Base-by-base conservation (phyloP, 2,113 vertebrate species). In the Heterotilapia buettikoferi region DNA sequence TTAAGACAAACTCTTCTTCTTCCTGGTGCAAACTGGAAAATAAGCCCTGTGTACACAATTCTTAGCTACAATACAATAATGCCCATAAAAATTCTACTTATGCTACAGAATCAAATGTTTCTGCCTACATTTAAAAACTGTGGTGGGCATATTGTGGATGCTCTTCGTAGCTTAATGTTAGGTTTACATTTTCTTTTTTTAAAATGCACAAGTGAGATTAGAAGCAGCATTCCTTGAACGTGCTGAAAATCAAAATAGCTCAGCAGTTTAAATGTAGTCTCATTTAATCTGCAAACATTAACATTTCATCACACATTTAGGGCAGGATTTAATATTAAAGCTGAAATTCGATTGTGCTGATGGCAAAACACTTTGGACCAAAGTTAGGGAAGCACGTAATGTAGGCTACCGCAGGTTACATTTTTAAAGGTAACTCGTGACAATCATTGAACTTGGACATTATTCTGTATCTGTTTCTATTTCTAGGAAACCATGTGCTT, bases 181-280 rank as follows among this genome's bases (percentile, higher is more conserved):
- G 57, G 61, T 66, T 80, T 87, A 33, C 59, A 68, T 83, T 88
- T 90, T 57, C 66, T 33, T 36, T 33, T 66, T 33, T 40, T 47
- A 24, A 83, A 83, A 7, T 38, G 56, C 24, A 36, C 53, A 57
- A 84, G 73, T 66, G 45, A 78, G 19, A 52, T 61, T 63, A 79
- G 56, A 1, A 29, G 53, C 78, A 73, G 43, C 26, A 86, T 89
- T 89, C 21, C 53, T 90, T 93, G 78, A 85, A 89, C n/a, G 83
- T 80, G 66, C 45, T 88, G 84, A 86, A 86, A 84, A 95, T 94
- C 71, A 82, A 92, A 91, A 91, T 89, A 7, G 81, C 63, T 80
- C 16, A 31, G 47, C 84, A 12, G 9, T 86, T 92, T 86, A n/a
- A 86, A 82, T 93, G 88, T 45, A 87, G 61, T 53, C 84, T 66